These are phyloP conservation scores for Helicolenus hilgendorfi DNA, from an alignment of 2,797 vertebrate genomes.

Conservation along the genomic window DNA sequence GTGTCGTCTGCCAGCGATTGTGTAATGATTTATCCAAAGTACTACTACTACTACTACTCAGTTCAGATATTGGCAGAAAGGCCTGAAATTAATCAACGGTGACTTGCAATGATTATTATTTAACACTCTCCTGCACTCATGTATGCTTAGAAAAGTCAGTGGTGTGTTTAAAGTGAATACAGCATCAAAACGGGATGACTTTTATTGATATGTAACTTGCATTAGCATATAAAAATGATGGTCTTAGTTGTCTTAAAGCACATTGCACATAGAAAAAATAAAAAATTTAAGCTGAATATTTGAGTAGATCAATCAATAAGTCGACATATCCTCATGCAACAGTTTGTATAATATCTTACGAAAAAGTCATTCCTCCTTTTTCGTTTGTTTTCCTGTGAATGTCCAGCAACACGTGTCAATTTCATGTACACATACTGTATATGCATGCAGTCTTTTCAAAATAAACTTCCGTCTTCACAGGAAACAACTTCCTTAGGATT, in stretches of 20 bases:
- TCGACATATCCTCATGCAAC: too few species aligned
- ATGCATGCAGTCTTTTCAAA: too few species aligned
- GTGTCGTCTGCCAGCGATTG: constrained; percentile 23
- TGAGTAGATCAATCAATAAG: neutral
- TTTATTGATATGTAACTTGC: neutral
- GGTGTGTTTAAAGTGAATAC: neutral
- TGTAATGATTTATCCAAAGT: constrained; percentile 51
- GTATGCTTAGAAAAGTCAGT: neutral
- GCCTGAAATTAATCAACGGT: neutral
- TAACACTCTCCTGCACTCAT: neutral
- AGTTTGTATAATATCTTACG: neutral
- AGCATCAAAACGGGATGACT: neutral
- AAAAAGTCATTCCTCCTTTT: neutral
- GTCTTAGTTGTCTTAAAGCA: neutral
- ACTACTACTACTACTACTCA: neutral
- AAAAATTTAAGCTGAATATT: neutral
- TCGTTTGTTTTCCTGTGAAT: too few species aligned
- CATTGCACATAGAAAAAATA: neutral
- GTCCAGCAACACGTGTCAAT: too few species aligned
- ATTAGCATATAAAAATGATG: fast-evolving
- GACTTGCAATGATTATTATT: neutral
- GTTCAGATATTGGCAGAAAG: constrained; percentile 9
- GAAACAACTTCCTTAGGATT: too few species aligned
- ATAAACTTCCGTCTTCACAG: too few species aligned
- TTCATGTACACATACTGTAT: too few species aligned